Evolutionary conservation across 2,797 vertebrate genomes (phyloP).

Genomic region (Sardinella longiceps): DNA sequence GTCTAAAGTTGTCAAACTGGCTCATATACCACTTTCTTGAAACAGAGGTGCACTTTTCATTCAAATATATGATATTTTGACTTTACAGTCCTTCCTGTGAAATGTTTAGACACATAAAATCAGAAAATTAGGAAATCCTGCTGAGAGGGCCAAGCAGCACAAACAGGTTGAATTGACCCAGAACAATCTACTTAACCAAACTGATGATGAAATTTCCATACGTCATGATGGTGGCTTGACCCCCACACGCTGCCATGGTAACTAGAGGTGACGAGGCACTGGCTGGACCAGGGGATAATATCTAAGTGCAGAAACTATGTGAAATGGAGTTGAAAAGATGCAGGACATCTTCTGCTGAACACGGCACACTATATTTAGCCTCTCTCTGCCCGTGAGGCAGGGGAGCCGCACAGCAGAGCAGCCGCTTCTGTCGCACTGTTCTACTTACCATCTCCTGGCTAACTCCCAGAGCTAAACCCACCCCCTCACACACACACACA

Average conservation of each 20-base stretch:
- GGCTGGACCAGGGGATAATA: background rate
- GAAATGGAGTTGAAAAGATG: constrained; percentile 8
- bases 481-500: constrained; percentile 30
- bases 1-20: no score
- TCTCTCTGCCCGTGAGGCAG: constrained; percentile 40
- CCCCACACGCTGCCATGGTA: background rate
- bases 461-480: constrained; percentile 57
- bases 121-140: no score
- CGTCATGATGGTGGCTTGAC: background rate
- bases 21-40: no score
- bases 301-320: background rate
- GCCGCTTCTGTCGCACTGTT: constrained; percentile 61
- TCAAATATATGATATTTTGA: no score
- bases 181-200: background rate
- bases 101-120: no score
- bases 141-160: no score
- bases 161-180: no score
- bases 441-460: constrained; percentile 69
- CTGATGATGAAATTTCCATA: background rate
- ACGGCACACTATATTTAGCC: constrained; percentile 69
- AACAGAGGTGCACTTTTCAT: no score
- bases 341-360: constrained; percentile 33
- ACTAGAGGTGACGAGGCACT: background rate
- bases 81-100: no score
- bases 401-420: no score